Conservation (phyloP, 2,888 invertebrate species). For the Miltochrista miniata region DNA sequence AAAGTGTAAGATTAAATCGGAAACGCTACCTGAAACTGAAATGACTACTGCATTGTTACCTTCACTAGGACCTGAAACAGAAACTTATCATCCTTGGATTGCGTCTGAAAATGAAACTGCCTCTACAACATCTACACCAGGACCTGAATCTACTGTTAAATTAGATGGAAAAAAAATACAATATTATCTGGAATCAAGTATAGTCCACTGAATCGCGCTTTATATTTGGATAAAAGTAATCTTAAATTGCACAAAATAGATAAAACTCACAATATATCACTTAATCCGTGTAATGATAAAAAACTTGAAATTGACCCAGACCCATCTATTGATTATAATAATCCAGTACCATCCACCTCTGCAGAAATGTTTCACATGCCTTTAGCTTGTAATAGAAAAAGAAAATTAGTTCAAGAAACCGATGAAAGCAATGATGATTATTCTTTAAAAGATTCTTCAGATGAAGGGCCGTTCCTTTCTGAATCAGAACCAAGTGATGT, state of each 20-base stretch:
- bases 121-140: slow-evolving; percentile 12
- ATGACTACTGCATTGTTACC: slow-evolving; percentile 9
- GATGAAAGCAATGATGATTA: slow-evolving; percentile 18
- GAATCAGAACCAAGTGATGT: slow-evolving; percentile 14
- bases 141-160: slow-evolving; percentile 12
- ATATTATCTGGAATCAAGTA: slow-evolving; percentile 19
- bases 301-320: too few species aligned
- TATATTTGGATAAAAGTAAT: too few species aligned
- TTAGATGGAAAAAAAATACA: slow-evolving; percentile 16
- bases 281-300: too few species aligned
- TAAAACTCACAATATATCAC: too few species aligned
- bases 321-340: slow-evolving; percentile 18
- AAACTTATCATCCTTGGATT: too few species aligned
- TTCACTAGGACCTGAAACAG: slow-evolving; percentile 11
- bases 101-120: slow-evolving; percentile 12
- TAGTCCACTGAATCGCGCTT: too few species aligned
- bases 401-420: slow-evolving; percentile 13
- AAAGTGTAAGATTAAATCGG: slow-evolving; percentile 8
- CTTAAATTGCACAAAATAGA: too few species aligned
- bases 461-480: slow-evolving; percentile 15
- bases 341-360: slow-evolving; percentile 18
- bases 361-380: slow-evolving; percentile 11
- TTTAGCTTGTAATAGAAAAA: slow-evolving; percentile 18
- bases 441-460: slow-evolving; percentile 19
- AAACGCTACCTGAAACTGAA: slow-evolving; percentile 12